A percentile compares a stretch with the other conserved stretches of the same genome.
Conservation (phyloP, 2,797 vertebrate species). For the Falco cherrug region DNA sequence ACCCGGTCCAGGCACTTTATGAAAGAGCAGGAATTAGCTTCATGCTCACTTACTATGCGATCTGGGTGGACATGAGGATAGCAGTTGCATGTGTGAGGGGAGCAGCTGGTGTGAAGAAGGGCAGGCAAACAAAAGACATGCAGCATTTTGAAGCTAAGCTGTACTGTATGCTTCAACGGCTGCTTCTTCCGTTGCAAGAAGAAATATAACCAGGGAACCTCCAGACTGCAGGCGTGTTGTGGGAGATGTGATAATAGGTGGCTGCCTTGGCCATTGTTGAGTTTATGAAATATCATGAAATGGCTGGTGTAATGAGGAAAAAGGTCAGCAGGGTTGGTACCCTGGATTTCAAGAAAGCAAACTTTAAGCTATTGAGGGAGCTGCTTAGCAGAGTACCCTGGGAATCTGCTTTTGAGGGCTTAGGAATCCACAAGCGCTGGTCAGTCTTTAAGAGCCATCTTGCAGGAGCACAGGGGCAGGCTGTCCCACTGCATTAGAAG, state of each 20-base stretch:
- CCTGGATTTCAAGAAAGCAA: neutral
- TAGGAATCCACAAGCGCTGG: neutral
- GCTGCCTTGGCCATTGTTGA: neutral
- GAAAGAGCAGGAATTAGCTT: neutral
- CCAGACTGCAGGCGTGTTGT: neutral
- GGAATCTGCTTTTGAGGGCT: neutral
- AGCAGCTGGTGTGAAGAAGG: neutral
- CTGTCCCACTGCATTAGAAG: too few species aligned
- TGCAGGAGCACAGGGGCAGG: too few species aligned
- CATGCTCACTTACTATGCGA: neutral
- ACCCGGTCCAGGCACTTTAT: neutral
- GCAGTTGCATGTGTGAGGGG: neutral
- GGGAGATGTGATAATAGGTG: neutral
- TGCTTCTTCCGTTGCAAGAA: neutral
- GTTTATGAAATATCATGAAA: neutral
- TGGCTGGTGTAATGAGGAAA: neutral
- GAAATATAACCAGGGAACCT: neutral
- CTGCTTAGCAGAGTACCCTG: neutral
- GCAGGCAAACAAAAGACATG: neutral
- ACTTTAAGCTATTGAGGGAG: neutral
- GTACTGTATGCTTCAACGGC: neutral
- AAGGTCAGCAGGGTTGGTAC: neutral
- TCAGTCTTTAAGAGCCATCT: neutral
- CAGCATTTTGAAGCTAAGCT: neutral
- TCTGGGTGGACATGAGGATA: neutral